Conservation (phyloP, 1,140 invertebrate genomes). For the Nasonia vitripennis region DNA sequence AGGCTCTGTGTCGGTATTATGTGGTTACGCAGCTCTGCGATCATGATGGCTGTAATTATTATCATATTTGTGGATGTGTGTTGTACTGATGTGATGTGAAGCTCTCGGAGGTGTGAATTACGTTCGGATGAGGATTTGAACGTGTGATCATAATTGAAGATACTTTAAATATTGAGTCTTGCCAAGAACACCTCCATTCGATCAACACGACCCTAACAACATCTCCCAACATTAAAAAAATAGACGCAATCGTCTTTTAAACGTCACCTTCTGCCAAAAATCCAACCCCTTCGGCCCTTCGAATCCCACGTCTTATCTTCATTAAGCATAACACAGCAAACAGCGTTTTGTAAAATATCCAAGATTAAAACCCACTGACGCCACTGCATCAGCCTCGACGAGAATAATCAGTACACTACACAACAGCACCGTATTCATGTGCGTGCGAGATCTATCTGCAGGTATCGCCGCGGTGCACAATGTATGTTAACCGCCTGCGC, state of each 20-base stretch:
- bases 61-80: not conserved
- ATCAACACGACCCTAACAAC: no score
- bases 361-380: no score
- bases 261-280: no score
- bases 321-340: no score
- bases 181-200: no score
- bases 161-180: no score
- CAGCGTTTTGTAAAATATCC: not conserved
- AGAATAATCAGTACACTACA: not conserved
- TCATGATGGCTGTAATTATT: not conserved
- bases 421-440: not conserved
- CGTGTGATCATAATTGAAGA: no score
- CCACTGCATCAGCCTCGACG: no score
- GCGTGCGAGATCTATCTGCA: not conserved
- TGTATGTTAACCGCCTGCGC: conserved; percentile 56
- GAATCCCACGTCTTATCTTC: no score
- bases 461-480: conserved; percentile 40
- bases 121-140: not conserved
- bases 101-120: not conserved
- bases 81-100: not conserved
- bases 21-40: not conserved
- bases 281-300: no score
- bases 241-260: no score
- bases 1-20: not conserved
- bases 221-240: no score